phyloP scores from a whole-genome alignment of 2,113 vertebrate species.

The Hippopotamus amphibius region DNA sequence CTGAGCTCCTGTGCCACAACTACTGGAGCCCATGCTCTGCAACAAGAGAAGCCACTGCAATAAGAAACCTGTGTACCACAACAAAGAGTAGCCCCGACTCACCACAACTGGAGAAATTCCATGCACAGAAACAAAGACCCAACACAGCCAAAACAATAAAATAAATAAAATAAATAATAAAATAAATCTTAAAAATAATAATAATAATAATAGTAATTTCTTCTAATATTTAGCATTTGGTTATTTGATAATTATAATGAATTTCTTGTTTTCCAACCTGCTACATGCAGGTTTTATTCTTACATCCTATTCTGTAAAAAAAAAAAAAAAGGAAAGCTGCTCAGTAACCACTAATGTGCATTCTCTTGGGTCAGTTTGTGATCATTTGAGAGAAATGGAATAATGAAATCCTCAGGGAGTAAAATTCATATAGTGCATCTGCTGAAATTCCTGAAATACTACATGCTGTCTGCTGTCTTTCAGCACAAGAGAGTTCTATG shows the following conservation, averaged over 20 bases:
- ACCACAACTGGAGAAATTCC: too few species aligned
- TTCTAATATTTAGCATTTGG: not conserved
- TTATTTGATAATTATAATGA: not conserved
- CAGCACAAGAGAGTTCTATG: not conserved
- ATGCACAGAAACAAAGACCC: too few species aligned
- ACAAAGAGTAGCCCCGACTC: too few species aligned
- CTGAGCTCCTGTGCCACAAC: too few species aligned
- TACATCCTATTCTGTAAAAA: not conserved
- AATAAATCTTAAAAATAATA: too few species aligned
- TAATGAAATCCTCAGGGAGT: not conserved
- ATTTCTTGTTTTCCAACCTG: slow-evolving; percentile 5
- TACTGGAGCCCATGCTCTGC: too few species aligned
- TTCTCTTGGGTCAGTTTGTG: not conserved
- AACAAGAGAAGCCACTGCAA: too few species aligned
- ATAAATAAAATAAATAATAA: too few species aligned
- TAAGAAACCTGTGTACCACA: too few species aligned
- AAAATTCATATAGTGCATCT: not conserved
- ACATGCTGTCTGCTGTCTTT: not conserved
- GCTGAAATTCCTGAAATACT: slow-evolving; percentile 8
- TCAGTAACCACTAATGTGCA: not conserved
- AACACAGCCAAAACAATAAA: too few species aligned
- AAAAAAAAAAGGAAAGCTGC: not conserved
- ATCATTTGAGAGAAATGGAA: not conserved
- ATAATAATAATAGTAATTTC: not conserved
- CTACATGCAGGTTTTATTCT: not conserved